Evolutionary conservation across 2,113 vertebrate species (phyloP), one percentile per base, ranked within the genome.

Genomic region (Sceloporus undulatus): DNA sequence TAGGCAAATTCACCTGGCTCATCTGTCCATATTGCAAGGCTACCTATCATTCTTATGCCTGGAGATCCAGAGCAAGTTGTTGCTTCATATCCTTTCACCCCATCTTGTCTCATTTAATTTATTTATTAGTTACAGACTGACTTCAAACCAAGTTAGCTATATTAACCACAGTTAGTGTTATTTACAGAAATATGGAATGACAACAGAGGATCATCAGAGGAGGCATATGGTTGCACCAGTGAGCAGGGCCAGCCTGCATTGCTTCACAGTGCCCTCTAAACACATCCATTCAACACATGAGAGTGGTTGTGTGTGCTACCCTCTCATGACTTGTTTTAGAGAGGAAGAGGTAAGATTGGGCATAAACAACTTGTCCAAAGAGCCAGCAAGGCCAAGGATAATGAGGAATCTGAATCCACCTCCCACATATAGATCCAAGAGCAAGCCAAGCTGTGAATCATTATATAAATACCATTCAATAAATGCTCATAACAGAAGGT

Each of bases 401-500:
- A 25, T 25, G 7, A 71, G 68, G 82, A 71, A n/a, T 38, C 3
- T n/a, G 83, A 40, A 74, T 23, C 23, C 71, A 59, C 73, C 68
- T 75, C 52, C 23, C n/a, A 38, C 23, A 3, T 59, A 52, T 52
- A 75, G 34, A 40, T 40, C 71, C 42, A 54, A 40, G 1, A 59
- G 19, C 3, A 27, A 1, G 38, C 68, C 9, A 62, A 5, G 18
- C 34, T 71, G 56, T 48, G 21, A n/a, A 78, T n/a, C n/a, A 66
- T 48, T 21, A 70, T 68, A n/a, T 42, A 27, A 66, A 48, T 70
- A 25, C 29, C 40, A 73, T n/a, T 0, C 3, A 42, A 0, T 23
- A 75, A 76, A 77, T 29, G 42, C 29, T 0, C 1, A 2, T 0
- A n/a, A 38, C 71, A 74, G 84, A 29, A 82, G 84, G 42, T 79